phyloP scores from a whole-genome alignment of 1,140 invertebrate species.

The Leptinotarsa undecemlineata region DNA sequence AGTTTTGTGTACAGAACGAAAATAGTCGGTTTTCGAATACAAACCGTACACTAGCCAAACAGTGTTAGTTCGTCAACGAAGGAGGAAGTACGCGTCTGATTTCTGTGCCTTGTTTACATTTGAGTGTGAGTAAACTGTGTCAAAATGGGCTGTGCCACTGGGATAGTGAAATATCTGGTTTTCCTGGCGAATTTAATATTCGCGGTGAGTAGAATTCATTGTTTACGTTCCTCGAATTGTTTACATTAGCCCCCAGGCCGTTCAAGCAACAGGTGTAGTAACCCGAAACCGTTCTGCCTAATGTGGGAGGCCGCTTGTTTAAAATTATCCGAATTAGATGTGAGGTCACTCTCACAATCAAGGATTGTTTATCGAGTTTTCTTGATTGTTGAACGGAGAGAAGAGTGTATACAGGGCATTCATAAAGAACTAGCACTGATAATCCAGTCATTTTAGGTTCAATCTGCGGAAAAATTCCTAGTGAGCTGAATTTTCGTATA shows the following conservation, averaged over 20 bases:
- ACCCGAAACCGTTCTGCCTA: neutral
- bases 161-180: slow-evolving; percentile 49
- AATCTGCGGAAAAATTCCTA: too few species aligned
- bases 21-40: slow-evolving; percentile 7
- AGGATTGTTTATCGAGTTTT: too few species aligned
- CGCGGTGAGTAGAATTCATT: slow-evolving; percentile 41
- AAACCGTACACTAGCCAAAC: slow-evolving; percentile 1
- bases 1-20: neutral
- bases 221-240: neutral
- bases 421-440: too few species aligned
- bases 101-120: neutral
- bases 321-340: too few species aligned
- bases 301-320: neutral
- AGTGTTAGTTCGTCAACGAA: neutral
- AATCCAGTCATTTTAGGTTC: too few species aligned
- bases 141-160: slow-evolving; percentile 51
- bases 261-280: slow-evolving; percentile 5
- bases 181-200: slow-evolving; percentile 50
- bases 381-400: too few species aligned
- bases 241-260: neutral
- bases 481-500: too few species aligned
- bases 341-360: too few species aligned
- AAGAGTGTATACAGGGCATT: too few species aligned
- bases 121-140: slow-evolving; percentile 1
- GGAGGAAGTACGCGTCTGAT: neutral